These are phyloP conservation scores for Drosophila tripunctata DNA, from an alignment of 2,888 invertebrate species.

Conservation along the genomic window DNA sequence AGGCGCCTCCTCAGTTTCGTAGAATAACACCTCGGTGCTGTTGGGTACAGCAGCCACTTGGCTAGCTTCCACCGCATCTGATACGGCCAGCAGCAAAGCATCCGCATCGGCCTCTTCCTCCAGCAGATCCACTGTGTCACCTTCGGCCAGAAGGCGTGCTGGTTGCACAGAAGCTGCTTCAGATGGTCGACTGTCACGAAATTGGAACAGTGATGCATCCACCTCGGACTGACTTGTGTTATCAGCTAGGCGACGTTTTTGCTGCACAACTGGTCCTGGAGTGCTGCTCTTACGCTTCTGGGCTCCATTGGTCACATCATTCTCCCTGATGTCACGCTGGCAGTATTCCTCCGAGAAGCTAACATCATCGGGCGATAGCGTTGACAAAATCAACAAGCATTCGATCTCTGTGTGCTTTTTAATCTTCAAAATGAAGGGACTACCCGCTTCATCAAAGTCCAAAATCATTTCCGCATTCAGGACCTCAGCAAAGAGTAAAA, in stretches of 20 bases:
- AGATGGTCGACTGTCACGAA: constrained; percentile 38
- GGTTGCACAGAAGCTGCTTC: constrained; percentile 58
- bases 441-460: constrained; percentile 91
- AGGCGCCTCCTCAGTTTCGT: constrained; percentile 52
- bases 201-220: constrained; percentile 57
- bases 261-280: constrained; percentile 31
- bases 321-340: constrained; percentile 58
- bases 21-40: constrained; percentile 57
- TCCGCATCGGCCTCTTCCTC: constrained; percentile 53
- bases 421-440: constrained; percentile 90
- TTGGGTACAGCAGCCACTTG: constrained; percentile 20
- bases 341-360: constrained; percentile 75
- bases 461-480: constrained; percentile 88
- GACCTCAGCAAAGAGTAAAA: constrained; percentile 91
- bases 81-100: constrained; percentile 57
- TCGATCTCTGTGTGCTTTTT: constrained; percentile 90
- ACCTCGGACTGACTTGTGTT: constrained; percentile 49
- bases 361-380: constrained; percentile 82
- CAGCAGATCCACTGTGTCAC: constrained; percentile 46
- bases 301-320: constrained; percentile 14
- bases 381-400: constrained; percentile 92
- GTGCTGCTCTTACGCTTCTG: constrained; percentile 65
- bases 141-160: constrained; percentile 54
- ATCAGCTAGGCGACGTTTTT: constrained; percentile 50
- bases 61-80: constrained; percentile 52